These are phyloP conservation scores for Paratilapia polleni DNA, from an alignment of 2,113 vertebrate genomes.

Conservation along the genomic window DNA sequence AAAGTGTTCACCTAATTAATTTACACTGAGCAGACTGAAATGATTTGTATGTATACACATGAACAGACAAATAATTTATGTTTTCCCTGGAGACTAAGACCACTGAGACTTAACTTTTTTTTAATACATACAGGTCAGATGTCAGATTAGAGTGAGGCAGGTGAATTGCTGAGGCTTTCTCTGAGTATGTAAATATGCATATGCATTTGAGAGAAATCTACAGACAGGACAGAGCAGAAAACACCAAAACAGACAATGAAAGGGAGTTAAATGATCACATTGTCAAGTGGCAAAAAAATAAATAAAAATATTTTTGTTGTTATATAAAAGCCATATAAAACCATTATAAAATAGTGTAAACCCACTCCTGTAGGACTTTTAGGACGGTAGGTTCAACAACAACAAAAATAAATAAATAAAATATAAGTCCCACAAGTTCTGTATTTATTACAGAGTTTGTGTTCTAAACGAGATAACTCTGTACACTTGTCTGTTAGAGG, in stretches of 20 bases:
- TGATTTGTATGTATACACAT: not conserved
- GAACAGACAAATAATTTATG: not conserved
- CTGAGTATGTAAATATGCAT: not conserved
- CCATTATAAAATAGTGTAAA: not conserved
- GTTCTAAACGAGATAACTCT: not conserved
- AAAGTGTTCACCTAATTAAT: not conserved
- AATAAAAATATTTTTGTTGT: not conserved
- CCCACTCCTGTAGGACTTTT: no score
- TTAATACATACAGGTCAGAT: slow-evolving; percentile 6
- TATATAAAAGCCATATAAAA: not conserved
- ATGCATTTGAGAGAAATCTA: not conserved
- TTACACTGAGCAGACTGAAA: not conserved
- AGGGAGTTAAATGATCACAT: not conserved
- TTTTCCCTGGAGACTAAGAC: not conserved
- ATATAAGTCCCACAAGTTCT: no score
- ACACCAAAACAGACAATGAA: not conserved
- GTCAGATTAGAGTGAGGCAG: not conserved
- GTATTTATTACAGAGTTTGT: no score
- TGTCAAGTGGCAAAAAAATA: not conserved
- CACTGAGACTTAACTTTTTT: not conserved
- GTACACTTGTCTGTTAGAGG: not conserved
- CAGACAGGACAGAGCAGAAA: not conserved
- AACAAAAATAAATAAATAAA: no score
- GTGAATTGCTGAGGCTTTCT: not conserved
- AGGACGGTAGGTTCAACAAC: no score